Base-by-base conservation (phyloP, 2,888 invertebrate genomes). In the Caprella mutica region DNA sequence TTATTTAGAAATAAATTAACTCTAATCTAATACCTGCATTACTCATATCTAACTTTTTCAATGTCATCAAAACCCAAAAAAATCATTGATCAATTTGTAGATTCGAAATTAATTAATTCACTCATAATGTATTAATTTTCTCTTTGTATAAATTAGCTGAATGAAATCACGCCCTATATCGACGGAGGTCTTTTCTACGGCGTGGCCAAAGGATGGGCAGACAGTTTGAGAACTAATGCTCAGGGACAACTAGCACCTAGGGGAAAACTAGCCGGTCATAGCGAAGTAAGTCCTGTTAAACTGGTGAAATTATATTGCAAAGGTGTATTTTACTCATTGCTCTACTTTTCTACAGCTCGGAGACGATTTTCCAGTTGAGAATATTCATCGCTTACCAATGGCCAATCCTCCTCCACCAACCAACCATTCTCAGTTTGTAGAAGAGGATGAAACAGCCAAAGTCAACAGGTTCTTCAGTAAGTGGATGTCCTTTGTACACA, bases 161-260 rank as follows among this genome's bases (percentile, higher is more conserved):
- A 80, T 68, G 78, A 78, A 70, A 78, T 80, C 55, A 80, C 80
- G 5, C 78, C 80, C 0, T 64, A 60, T 35, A 19, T 81, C 43
- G 80, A 81, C 68, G 80, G 80, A 2, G 78, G 78, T 12, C 71
- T 79, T n/a, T 74, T 79, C 58, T 81, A 81, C 68, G 80, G 80
- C 1, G 76, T 76, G 1, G 74, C 77, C 8, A 78, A 78, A 67
- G 76, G 77, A 39, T 80, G 80, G 79, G 72, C 78, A 1, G 78
- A 80, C 69, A 72, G 75, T 27, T 70, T 80, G 35, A 68, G 80
- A 52, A 73, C 73, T 2, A 73, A 75, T 59, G 66, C 69, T 21
- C 73, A 76, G 65, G 78, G 78, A n/a, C 71, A 70, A 1, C 63
- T 78, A 12, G 75, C 73, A 65, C 69, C 70, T 21, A 61, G 73